Conservation (phyloP, 2,888 invertebrate species). For the Scaptomyza cyrtandrae region DNA sequence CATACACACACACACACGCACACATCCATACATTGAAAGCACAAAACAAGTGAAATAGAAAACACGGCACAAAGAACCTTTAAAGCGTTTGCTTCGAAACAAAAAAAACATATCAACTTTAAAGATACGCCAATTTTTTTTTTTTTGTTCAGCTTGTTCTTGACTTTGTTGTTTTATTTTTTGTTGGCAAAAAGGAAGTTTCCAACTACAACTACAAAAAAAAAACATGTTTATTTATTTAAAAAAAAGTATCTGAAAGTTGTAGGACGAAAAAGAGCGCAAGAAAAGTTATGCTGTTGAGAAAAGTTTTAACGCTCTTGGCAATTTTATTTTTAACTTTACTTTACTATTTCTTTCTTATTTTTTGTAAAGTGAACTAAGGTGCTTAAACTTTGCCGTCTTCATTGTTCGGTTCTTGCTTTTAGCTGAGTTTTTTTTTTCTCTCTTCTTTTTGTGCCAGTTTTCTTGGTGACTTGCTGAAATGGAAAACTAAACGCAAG, state of each 20-base stretch:
- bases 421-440: background rate
- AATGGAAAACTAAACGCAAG: constrained; percentile 49
- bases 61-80: constrained; percentile 39
- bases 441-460: constrained; percentile 27
- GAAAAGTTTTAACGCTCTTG: constrained; percentile 64
- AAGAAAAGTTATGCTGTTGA: constrained; percentile 50
- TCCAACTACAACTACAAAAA: constrained; percentile 32
- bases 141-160: constrained; percentile 39
- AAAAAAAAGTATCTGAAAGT: constrained; percentile 50
- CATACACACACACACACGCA: constrained; percentile 15
- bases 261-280: constrained; percentile 33
- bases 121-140: constrained; percentile 45
- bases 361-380: constrained; percentile 53
- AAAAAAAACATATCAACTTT: constrained; percentile 32
- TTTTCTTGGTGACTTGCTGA: constrained; percentile 39
- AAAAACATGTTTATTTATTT: constrained; percentile 25
- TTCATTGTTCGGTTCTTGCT: constrained; percentile 33
- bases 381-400: constrained; percentile 61
- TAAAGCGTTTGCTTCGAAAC: constrained; percentile 31
- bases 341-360: constrained; percentile 13
- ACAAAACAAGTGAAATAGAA: constrained; percentile 70
- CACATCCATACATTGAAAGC: constrained; percentile 20
- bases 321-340: constrained; percentile 53
- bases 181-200: constrained; percentile 56
- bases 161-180: constrained; percentile 62